Evolutionary conservation across 2,113 vertebrate species (phyloP), one percentile per base, ranked within the genome.

Genomic region (Limanda limanda): DNA sequence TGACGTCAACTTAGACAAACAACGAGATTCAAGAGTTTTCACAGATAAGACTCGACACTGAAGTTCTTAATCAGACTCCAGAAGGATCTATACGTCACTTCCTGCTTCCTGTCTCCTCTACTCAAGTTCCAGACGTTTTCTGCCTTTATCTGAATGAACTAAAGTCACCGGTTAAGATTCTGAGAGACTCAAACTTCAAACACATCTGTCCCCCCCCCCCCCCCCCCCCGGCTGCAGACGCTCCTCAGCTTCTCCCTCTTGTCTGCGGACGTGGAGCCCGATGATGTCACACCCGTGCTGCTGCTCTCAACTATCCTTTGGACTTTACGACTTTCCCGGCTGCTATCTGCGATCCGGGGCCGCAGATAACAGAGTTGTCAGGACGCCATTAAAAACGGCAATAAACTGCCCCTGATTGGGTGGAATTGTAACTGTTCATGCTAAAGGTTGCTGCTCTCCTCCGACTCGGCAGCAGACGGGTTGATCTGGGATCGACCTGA

Each of bases 401-500:
- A n/a, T 85, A 83, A 85, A 89, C 74, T 9, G 14, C 15, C 15
- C 4, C 15, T 17, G 80, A 78, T 74, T 37, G 60, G 82, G 60
- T 55, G 74, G 54, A 77, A 82, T 55, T 83, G 45, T 78, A 52
- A 58, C 77, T 63, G 24, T 10, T 58, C 48, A 62, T 82, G 83
- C 84, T 76, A 83, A 89, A 90, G 87, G 88, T 84, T 85, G 74
- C 79, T 74, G 71, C 72, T 45, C 74, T 65, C 31, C 69, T 81
- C 40, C 1, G 65, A 27, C 62, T 77, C 57, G 55, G 61, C 13
- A 59, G 56, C 80, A 85, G 82, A 86, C 80, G 23, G 54, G 68
- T 63, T 78, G 83, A 81, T 87, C 81, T 85, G 11, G 40, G 70
- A 35, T 71, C 73, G 86, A 89, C 80, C 86, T 51, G 25, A 87